Conservation (phyloP, 1,140 invertebrate species). For the Aphis craccivora region DNA sequence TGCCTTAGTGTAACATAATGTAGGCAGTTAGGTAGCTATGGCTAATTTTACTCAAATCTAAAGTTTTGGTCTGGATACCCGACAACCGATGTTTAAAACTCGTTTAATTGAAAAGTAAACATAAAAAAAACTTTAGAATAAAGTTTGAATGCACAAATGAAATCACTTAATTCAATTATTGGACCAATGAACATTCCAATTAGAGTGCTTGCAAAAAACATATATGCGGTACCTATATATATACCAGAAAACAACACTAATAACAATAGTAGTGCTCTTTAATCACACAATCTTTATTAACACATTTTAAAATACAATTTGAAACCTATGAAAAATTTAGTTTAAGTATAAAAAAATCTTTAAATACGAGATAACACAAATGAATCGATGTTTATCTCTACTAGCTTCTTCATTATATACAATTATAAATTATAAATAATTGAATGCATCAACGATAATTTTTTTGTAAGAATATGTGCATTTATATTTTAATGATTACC, state of each 20-base stretch:
- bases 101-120: background rate
- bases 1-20: background rate
- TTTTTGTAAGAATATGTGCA: too few species aligned
- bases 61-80: background rate
- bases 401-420: background rate
- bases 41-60: background rate
- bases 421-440: too few species aligned
- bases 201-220: background rate
- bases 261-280: background rate
- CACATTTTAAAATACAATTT: background rate
- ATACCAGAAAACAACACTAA: background rate
- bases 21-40: background rate
- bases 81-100: background rate
- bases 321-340: background rate
- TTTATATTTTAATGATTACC: too few species aligned
- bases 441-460: too few species aligned
- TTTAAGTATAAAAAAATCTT: background rate
- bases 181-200: background rate
- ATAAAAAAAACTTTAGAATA: background rate
- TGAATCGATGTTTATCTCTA: background rate
- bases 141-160: background rate
- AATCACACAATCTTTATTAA: background rate
- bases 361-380: background rate
- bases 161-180: background rate
- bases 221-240: background rate